Evolutionary conservation across 2,797 vertebrate genomes (phyloP), one percentile per base, ranked within the genome.

Genomic region (Numenius phaeopus): DNA sequence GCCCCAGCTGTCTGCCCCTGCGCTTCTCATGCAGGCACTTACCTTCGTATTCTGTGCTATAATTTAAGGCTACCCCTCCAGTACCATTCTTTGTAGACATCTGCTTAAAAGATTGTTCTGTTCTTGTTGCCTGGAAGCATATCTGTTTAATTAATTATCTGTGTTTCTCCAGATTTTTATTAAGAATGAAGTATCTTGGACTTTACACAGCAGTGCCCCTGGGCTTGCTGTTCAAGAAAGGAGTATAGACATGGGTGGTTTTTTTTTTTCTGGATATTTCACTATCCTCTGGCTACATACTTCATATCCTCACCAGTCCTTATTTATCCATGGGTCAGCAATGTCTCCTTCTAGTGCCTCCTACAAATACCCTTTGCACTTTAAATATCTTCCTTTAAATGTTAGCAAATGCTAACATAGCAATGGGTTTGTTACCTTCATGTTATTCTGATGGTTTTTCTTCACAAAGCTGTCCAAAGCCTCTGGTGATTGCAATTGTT

Each of bases 141-240:
- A 66, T 44, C 6, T 73, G 52, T 81, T 94, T 69, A 81, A 83
- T 89, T 95, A 93, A 89, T 81, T 88, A 70, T 52, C 55, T 55
- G 3, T 71, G 34, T 87, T 92, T 67, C 47, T 73, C 59, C 73
- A 62, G 23, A 66, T 66, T 87, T 87, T 80, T 87, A 44, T 87
- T 80, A 87, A 77, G 50, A 89, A 66, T 29, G 14, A 90, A 82
- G 27, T 69, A 9, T 85, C n/a, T 58, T 90, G 50, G 58, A 70
- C 32, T 95, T 84, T 16, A 47, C 58, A 47, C 17, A 85, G 21
- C 13, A 47, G 49, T 66, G 64, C 39, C 23, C 11, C 10, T 71
- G 30, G 66, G 34, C 39, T 82, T 92, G 11, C 49, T 75, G 6
- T 79, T 94, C 37, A 44, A 40, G n/a, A 72, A 72, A 52, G 47